These are phyloP conservation scores for Sparidentex hasta DNA, from an alignment of 2,797 vertebrate species.

Conservation along the genomic window DNA sequence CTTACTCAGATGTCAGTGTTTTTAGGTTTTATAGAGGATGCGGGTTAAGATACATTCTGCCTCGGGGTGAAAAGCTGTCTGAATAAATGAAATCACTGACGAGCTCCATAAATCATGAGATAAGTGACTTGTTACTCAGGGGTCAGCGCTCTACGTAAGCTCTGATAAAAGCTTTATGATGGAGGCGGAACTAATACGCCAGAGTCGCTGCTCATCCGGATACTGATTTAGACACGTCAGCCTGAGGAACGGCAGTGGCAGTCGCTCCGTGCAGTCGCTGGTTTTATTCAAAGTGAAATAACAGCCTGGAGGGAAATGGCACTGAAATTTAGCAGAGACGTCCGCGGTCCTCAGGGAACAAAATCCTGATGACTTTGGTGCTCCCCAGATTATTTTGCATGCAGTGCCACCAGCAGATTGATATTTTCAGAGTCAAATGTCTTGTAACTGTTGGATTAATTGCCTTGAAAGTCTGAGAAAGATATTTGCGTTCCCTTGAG, in stretches of 20 bases:
- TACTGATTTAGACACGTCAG: neutral
- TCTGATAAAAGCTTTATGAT: constrained; percentile 51
- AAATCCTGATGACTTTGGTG: neutral
- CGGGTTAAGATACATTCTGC: constrained; percentile 50
- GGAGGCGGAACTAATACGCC: constrained; percentile 3
- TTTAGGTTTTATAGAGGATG: constrained; percentile 45
- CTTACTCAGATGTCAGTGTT: constrained; percentile 43
- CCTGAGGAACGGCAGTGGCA: neutral
- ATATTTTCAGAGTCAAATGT: neutral
- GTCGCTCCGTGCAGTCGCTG: neutral
- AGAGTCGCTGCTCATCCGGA: constrained; percentile 1
- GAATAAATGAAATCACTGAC: constrained; percentile 73
- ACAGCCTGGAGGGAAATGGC: neutral
- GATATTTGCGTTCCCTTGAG: neutral
- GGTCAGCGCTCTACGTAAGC: constrained; percentile 46
- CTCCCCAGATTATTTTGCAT: neutral
- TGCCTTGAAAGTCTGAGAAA: neutral
- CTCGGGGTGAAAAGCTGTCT: constrained; percentile 30
- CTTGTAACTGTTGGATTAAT: too few relatives aligned
- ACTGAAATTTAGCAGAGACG: too few relatives aligned
- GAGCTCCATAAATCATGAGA: constrained; percentile 62
- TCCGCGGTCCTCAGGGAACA: neutral
- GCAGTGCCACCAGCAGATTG: neutral
- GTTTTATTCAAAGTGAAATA: neutral
- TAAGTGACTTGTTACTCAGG: constrained; percentile 45